phyloP scores from a whole-genome alignment of 2,797 vertebrate species.

The Remorina albescens region DNA sequence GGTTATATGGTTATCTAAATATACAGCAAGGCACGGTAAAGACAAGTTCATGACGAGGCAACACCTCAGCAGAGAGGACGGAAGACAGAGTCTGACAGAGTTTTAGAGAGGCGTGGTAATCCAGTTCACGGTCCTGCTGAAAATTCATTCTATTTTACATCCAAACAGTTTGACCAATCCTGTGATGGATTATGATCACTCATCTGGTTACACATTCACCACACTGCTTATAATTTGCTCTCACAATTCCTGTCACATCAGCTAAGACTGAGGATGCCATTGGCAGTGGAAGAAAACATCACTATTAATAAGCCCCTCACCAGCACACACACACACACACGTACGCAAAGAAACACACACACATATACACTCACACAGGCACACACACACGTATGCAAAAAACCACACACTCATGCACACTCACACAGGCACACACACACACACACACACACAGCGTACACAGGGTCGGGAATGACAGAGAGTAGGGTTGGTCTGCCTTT shows the following conservation, averaged over 20 bases:
- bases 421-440: not conserved
- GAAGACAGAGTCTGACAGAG: not conserved
- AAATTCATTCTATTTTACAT: not conserved
- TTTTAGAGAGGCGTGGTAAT: not conserved
- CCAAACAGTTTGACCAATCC: not conserved
- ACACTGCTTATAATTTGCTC: constrained; percentile 21
- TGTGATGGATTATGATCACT: constrained; percentile 4
- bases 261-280: constrained; percentile 37
- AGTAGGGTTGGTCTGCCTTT: constrained; percentile 56
- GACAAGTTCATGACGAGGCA: not conserved
- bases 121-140: not conserved
- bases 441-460: constrained; percentile 24
- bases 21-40: not conserved
- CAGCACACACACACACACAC: constrained; percentile 7
- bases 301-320: constrained; percentile 59
- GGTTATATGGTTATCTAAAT: constrained; percentile 9
- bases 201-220: constrained; percentile 13
- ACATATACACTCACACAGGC: constrained; percentile 15
- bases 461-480: constrained; percentile 52
- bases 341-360: not conserved
- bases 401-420: too few relatives aligned
- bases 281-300: constrained; percentile 56
- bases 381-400: constrained; percentile 15
- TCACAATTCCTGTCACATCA: constrained; percentile 55
- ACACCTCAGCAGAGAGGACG: not conserved